Evolutionary conservation across 2,113 vertebrate species (phyloP), one percentile per base, ranked within the genome.

Genomic region (Catagonus wagneri): DNA sequence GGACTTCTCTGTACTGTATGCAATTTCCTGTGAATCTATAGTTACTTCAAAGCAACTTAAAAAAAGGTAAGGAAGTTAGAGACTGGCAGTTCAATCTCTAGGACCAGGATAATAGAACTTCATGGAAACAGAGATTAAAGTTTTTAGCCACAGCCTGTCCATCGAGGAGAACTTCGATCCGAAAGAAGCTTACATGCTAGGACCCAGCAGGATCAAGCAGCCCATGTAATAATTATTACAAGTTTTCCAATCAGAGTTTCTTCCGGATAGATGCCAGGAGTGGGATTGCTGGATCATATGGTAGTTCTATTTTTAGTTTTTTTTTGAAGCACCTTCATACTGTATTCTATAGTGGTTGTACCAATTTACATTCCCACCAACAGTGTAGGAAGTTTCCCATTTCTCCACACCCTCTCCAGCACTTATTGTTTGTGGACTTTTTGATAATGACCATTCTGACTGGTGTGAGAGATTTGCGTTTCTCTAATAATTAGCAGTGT

Each of bases 121-220:
- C 39, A 29, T 69, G 34, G 74, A 86, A n/a, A 90, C 10, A 63
- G 63, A 86, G 72, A 95, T 83, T 54, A 91, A 94, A 97, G 58
- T 76, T 7, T 63, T 75, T 68, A 93, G 54, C 58, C 39, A 84
- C 34, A 75, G 65, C 14, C 68, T 90, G 54, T 63, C 74, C 63
- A 11, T 32, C 61, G 85, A 39, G 23, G 6, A 44, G 39, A 94
- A 86, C 93, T 96, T 96, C 91, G 95, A 95, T 96, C 58, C 11
- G 66, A 65, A 71, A 79, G 61, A 85, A 92, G 63, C n/a, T 95
- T 91, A 72, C 93, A 91, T 69, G 89, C 90, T 96, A 84, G 44
- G 84, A 69, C 81, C 32, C 96, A 96, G 90, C 96, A 96, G 94
- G 93, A 61, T 32, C 27, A 54, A 92, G 50, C 69, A 83, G 85